Evolutionary conservation across 2,113 vertebrate species (phyloP).

Genomic region (Rhombomys opimus): DNA sequence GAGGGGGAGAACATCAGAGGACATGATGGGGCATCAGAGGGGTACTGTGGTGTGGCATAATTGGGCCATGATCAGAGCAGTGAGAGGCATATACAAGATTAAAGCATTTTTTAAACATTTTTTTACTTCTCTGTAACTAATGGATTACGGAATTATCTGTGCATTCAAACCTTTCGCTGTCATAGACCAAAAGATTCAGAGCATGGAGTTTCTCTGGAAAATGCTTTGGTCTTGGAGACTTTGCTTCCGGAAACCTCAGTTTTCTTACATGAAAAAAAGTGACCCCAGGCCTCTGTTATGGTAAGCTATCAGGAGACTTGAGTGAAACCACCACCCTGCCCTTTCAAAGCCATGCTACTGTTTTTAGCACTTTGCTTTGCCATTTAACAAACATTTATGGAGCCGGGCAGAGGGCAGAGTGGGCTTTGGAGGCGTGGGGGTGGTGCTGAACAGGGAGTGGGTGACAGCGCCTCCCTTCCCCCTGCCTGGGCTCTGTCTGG

Average conservation of each 20-base stretch:
- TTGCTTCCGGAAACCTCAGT: constrained; percentile 18
- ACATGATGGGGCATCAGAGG: neutral
- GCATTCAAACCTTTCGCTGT: constrained; percentile 12
- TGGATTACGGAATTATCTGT: neutral
- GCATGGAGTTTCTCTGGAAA: neutral
- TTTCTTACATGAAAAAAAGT: constrained; percentile 28
- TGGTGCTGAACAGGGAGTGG: neutral
- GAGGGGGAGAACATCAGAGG: neutral
- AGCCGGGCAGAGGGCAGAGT: constrained; percentile 40
- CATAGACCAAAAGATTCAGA: constrained; percentile 9
- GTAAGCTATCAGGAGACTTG: neutral
- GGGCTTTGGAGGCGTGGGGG: constrained; percentile 56
- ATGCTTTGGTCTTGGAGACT: neutral
- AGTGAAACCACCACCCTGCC: neutral
- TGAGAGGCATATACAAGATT: neutral
- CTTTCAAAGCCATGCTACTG: constrained; percentile 32
- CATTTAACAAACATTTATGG: constrained; percentile 9
- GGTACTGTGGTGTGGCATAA: neutral
- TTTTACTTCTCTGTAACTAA: neutral
- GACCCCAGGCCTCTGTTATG: neutral
- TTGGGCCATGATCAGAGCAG: neutral
- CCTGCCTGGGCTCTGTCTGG: constrained; percentile 73
- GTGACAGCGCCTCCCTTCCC: constrained; percentile 57
- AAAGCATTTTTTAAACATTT: neutral
- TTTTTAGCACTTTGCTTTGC: constrained; percentile 53